Evolutionary conservation across 2,888 invertebrate species (phyloP).

Genomic region (Dermolepida albohirtum): DNA sequence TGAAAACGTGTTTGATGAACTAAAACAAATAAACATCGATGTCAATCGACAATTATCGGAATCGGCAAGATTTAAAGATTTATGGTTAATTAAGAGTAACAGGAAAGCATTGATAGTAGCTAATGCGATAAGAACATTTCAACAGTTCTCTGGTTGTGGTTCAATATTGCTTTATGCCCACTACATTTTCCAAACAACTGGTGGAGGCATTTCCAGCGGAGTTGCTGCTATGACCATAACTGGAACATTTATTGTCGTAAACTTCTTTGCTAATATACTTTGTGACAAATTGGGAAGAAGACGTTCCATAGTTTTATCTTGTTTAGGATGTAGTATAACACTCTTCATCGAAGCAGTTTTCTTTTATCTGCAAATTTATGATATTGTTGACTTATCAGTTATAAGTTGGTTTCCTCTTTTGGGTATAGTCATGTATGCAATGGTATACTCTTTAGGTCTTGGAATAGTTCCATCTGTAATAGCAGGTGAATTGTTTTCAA

Average conservation of each 20-base stretch:
- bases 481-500: conserved; percentile 57
- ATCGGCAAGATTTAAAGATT: conserved; percentile 56
- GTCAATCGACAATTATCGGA: conserved; percentile 58
- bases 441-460: conserved; percentile 52
- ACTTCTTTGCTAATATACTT: conserved; percentile 46
- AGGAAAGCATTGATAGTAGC: conserved; percentile 55
- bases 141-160: conserved; percentile 57
- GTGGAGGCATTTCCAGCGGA: conserved; percentile 53
- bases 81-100: conserved; percentile 55
- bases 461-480: conserved; percentile 57
- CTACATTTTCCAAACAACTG: conserved; percentile 57
- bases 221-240: conserved; percentile 54
- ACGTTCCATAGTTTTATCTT: conserved; percentile 52
- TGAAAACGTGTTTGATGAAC: conserved; percentile 55
- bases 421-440: conserved; percentile 55
- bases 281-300: conserved; percentile 48
- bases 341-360: conserved; percentile 51
- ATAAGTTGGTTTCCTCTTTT: conserved; percentile 57
- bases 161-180: conserved; percentile 56
- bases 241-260: conserved; percentile 42
- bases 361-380: conserved; percentile 51
- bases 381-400: conserved; percentile 48
- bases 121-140: conserved; percentile 55
- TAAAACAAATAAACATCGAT: conserved; percentile 50
- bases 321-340: conserved; percentile 48